Evolutionary conservation across 2,888 invertebrate genomes (phyloP).

Genomic region (Gasteruption jaculator): DNA sequence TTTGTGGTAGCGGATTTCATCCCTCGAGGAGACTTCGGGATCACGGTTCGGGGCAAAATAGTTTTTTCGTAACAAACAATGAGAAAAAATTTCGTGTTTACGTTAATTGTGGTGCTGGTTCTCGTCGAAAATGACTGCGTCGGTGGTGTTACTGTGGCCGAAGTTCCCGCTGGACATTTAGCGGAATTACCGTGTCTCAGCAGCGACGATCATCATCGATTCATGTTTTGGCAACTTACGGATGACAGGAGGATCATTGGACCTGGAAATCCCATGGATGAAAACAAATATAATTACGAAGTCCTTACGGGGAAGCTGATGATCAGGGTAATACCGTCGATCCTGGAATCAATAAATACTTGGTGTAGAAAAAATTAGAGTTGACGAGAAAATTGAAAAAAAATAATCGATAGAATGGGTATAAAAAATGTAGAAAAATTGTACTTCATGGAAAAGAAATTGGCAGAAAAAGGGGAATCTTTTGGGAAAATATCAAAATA

Average conservation of each 20-base stretch:
- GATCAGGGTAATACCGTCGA: constrained; percentile 66
- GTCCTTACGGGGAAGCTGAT: constrained; percentile 64
- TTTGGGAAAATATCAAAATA: too few species aligned
- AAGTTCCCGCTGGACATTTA: constrained; percentile 59
- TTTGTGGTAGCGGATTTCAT: too few species aligned
- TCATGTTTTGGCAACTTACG: constrained; percentile 64
- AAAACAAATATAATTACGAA: constrained; percentile 65
- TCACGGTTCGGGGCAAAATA: too few species aligned
- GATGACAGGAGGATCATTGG: constrained; percentile 59
- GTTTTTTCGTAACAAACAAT: too few species aligned
- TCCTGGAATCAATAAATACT: constrained; percentile 46
- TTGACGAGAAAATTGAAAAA: not conserved
- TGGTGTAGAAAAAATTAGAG: not conserved
- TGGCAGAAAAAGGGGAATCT: too few species aligned
- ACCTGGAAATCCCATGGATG: constrained; percentile 60
- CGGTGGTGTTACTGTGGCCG: constrained; percentile 40
- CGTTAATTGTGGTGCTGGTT: constrained; percentile 27
- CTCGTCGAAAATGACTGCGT: constrained; percentile 21
- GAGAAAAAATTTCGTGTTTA: too few species aligned
- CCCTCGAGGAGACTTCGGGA: too few species aligned
- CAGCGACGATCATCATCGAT: constrained; percentile 63
- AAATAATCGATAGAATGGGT: too few species aligned
- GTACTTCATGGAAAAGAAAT: too few species aligned
- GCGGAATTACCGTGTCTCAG: constrained; percentile 62
- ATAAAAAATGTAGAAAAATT: too few species aligned